Base-by-base conservation (phyloP, 30 jellyfish, hydroid and myxozoan species). In the Pseudorhiza aurosa region DNA sequence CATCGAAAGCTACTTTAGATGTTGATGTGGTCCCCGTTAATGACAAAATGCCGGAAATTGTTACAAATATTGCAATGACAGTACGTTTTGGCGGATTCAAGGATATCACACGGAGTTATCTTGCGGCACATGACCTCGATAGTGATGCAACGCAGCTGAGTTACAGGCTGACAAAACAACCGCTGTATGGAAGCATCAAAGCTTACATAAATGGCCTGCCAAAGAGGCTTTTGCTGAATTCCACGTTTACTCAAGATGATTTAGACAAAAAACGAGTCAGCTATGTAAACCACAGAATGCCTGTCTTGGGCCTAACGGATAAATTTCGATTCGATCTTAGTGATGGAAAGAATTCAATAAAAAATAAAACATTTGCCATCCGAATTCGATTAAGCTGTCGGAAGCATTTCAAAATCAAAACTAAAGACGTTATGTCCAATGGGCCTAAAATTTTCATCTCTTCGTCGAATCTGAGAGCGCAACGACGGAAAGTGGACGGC, bases 341-440 rank as follows among this genome's bases (percentile, higher is more conserved):
- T 5, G 90, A 78, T 46, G 83, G 83, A 1, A 75, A 45, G 8
- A 65, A 78, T 32, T 68, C 45, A 27, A 5, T 62, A 33, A 50
- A 33, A 8, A 71, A 65, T 44, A 69, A 63, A 30, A 39, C 72
- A 26, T 68, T 81, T 62, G 35, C 37, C 36, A 27, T 78, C 28
- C 51, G 90, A 46, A 78, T 78, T 10, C 77, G 77, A 7, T 33
- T 60, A 19, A 78, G 90, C 57, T 78, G 90, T 33, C 77, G 90
- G 14, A 78, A 78, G 46, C 44, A 78, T 28, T 68, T 78, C 63
- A 62, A 45, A 24, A 26, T 78, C 26, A 29, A 28, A 22, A 78
- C 82, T 3, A 62, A 62, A 14, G 32, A 44, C 15, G 75, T 78
- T 30, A 9, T 6, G 39, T 78, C 63, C 9, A 46, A 62, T 51